Percentiles rank a stretch among this genome's conserved stretches.
Conservation (phyloP, 2,888 invertebrate species). For the Latheticus oryzae region DNA sequence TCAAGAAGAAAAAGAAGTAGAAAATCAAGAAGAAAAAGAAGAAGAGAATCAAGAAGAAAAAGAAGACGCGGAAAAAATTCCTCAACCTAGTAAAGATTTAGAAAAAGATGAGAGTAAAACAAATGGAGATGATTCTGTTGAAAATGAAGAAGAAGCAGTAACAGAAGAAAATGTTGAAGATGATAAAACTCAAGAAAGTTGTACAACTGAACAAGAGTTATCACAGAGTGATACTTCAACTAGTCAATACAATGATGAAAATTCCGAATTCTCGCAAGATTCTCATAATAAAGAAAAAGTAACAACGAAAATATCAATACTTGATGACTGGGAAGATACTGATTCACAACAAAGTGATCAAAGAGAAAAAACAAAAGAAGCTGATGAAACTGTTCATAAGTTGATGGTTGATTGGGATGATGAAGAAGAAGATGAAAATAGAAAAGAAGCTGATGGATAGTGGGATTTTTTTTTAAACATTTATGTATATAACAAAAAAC, state of each 20-base stretch:
- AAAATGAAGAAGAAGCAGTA: constrained; percentile 6
- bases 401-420: constrained; percentile 66
- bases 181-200: constrained; percentile 21
- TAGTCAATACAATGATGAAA: constrained; percentile 48
- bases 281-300: constrained; percentile 36
- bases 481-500: constrained; percentile 6
- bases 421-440: constrained; percentile 59
- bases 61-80: constrained; percentile 3
- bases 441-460: constrained; percentile 21
- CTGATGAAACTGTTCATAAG: constrained; percentile 61
- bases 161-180: constrained; percentile 18
- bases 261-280: constrained; percentile 52
- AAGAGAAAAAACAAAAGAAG: constrained; percentile 47
- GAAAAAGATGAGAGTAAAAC: no score
- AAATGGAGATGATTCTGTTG: no score
- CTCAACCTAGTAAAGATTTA: no score
- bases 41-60: constrained; percentile 2
- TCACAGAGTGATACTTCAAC: constrained; percentile 37
- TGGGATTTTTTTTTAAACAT: constrained; percentile 1
- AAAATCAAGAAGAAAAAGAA: constrained; percentile 8
- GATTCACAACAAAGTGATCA: constrained; percentile 64
- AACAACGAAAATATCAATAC: constrained; percentile 56
- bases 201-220: constrained; percentile 11
- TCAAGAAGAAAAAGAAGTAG: constrained; percentile 9
- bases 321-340: constrained; percentile 65